Percentiles rank a stretch among this genome's conserved stretches.
These are phyloP conservation scores for Drosophila miranda DNA, from an alignment of 1,140 invertebrate genomes.

Conservation along the genomic window DNA sequence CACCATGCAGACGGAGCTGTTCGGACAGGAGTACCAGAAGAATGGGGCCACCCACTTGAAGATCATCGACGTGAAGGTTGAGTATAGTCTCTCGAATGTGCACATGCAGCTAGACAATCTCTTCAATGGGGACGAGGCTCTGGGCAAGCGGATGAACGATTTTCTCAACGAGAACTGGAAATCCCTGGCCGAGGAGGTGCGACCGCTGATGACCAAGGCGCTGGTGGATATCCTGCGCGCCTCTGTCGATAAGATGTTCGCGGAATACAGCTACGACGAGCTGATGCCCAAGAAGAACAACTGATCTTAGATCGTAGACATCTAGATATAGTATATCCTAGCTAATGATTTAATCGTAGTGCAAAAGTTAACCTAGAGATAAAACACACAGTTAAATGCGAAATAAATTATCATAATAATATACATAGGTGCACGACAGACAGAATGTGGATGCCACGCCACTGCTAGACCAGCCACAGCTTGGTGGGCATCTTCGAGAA, in stretches of 20 bases:
- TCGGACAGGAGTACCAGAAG: conserved; percentile 84
- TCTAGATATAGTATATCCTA: conserved; percentile 4
- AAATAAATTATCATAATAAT: conserved; percentile 66
- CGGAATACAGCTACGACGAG: conserved; percentile 72
- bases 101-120: conserved; percentile 86
- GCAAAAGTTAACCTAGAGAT: conserved; percentile 36
- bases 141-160: conserved; percentile 85
- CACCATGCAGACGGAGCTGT: conserved; percentile 84
- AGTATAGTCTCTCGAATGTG: conserved; percentile 85
- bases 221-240: conserved; percentile 84
- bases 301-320: too few species aligned
- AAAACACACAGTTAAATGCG: conserved; percentile 33
- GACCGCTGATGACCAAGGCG: conserved; percentile 84
- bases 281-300: conserved; percentile 51
- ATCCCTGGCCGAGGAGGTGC: conserved; percentile 84
- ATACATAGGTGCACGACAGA: conserved; percentile 1
- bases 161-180: conserved; percentile 86
- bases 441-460: neutral
- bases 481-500: conserved; percentile 90
- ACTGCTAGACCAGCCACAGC: conserved; percentile 85
- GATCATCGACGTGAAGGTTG: conserved; percentile 85
- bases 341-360: conserved; percentile 44
- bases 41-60: conserved; percentile 83
- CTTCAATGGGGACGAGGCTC: conserved; percentile 87
- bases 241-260: conserved; percentile 84